Base-by-base conservation (phyloP, 2,888 invertebrate genomes). In the Allacma fusca region DNA sequence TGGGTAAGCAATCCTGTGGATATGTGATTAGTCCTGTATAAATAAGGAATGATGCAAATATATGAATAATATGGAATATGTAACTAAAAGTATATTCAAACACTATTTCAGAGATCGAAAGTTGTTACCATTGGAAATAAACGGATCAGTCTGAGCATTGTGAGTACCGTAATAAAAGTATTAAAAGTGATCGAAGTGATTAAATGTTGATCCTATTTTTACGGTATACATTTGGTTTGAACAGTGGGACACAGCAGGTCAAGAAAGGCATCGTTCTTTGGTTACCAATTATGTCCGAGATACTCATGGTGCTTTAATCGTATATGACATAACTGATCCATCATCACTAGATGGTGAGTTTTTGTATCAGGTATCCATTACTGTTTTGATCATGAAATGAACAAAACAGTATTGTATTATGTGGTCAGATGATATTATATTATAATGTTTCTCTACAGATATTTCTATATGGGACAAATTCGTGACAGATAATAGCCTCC, bases 171-270 rank as follows among this genome's bases (percentile, higher is more conserved):
- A n/a, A n/a, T n/a, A 64, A 29, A 75, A 75, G 74, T 59, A 44
- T 69, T 71, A 70, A 59, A n/a, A 7, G 4, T 28, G 59, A 9
- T 43, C 13, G 23, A 19, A 57, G 24, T 72, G 13, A 28, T 59
- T 57, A 34, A 44, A 23, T 44, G 21, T 7, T 44, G 24, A 1
- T n/a, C 4, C n/a, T n/a, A n/a, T n/a, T n/a, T 44, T 4, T 65
- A 28, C 23, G 19, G 19, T 59, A 68, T 34, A 34, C n/a, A 13
- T 70, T 40, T 43, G 1, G 19, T 64, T 23, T 9, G 19, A 77
- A 44, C 29, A 82, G 82, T 82, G 82, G 81, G 81, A 83, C 57
- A 83, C 81, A 13, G 81, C 82, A n/a, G 83, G 83, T 21, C 83
- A 83, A 65, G 82, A 82, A 59, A 78, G 80, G 44, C 81, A 82